A percentile compares a stretch with the other conserved stretches of the same genome.
phyloP scores from a whole-genome alignment of 2,888 invertebrate genomes.

The Leucania comma region DNA sequence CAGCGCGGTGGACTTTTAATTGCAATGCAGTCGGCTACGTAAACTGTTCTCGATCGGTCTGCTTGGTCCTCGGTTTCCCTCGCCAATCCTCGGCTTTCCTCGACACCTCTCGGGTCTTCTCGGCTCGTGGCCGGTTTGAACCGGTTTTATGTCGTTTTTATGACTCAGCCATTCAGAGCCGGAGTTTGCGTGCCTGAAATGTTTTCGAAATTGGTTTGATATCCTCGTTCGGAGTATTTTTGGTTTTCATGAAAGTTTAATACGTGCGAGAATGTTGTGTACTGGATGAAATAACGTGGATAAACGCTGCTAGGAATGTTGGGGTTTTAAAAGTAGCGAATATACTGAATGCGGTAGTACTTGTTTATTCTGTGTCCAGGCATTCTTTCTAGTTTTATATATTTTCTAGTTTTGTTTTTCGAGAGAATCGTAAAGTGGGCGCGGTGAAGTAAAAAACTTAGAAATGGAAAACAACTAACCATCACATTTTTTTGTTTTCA shows the following conservation, averaged over 20 bases:
- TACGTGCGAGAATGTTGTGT: constrained; percentile 58
- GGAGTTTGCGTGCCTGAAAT: constrained; percentile 66
- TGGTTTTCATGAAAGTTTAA: constrained; percentile 64
- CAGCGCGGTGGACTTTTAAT: constrained; percentile 71
- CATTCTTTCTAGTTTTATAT: constrained; percentile 25
- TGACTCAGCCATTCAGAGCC: constrained; percentile 60
- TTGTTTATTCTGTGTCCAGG: constrained; percentile 33
- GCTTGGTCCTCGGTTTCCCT: constrained; percentile 47
- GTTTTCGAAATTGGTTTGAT: constrained; percentile 66
- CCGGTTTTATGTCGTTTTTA: constrained; percentile 71
- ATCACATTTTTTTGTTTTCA: background rate
- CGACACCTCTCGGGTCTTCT: constrained; percentile 54
- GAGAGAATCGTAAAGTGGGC: constrained; percentile 21
- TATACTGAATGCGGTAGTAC: constrained; percentile 35
- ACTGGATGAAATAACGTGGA: constrained; percentile 42
- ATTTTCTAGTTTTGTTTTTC: constrained; percentile 35
- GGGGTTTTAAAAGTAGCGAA: constrained; percentile 41
- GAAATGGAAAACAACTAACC: background rate
- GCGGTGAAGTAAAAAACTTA: background rate
- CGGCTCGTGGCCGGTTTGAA: constrained; percentile 58
- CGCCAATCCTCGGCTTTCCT: constrained; percentile 47
- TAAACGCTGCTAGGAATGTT: constrained; percentile 35
- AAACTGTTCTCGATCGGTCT: constrained; percentile 67
- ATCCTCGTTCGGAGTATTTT: constrained; percentile 59
- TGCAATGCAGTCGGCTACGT: constrained; percentile 76